Evolutionary conservation across 2,113 vertebrate genomes (phyloP).

Genomic region (Halcyon senegalensis): DNA sequence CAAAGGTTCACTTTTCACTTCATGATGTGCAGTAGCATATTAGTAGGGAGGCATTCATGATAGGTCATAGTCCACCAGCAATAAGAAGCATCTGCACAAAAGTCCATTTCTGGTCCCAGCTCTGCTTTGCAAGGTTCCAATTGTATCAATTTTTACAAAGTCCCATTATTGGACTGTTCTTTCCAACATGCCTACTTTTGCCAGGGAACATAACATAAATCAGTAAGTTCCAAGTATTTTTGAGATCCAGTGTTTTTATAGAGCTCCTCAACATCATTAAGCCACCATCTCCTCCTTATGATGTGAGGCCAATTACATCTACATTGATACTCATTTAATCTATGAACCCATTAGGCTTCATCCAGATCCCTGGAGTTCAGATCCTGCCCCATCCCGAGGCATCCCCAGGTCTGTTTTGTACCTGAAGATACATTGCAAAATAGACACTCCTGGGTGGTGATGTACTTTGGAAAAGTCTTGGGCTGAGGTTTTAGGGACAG

Average conservation of each 20-base stretch:
- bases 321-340: neutral
- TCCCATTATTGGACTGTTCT: neutral
- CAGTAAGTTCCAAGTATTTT: neutral
- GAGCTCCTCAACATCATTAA: neutral
- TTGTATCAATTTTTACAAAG: neutral
- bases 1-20: neutral
- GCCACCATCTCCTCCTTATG: neutral
- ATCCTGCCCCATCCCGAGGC: neutral
- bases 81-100: neutral
- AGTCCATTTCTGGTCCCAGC: neutral
- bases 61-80: neutral
- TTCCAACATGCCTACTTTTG: neutral
- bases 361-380: neutral
- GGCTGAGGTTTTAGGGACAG: neutral
- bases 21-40: too few relatives aligned
- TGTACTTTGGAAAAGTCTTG: neutral
- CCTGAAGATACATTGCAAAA: neutral
- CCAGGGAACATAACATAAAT: neutral
- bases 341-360: neutral
- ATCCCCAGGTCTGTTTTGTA: neutral
- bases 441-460: accelerated
- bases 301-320: neutral
- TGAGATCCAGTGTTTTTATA: neutral
- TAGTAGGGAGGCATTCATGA: accelerated
- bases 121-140: neutral